Percentiles rank a stretch among this genome's conserved stretches.
Conservation (phyloP, 1,140 invertebrate genomes). For the Belonocnema kinseyi region DNA sequence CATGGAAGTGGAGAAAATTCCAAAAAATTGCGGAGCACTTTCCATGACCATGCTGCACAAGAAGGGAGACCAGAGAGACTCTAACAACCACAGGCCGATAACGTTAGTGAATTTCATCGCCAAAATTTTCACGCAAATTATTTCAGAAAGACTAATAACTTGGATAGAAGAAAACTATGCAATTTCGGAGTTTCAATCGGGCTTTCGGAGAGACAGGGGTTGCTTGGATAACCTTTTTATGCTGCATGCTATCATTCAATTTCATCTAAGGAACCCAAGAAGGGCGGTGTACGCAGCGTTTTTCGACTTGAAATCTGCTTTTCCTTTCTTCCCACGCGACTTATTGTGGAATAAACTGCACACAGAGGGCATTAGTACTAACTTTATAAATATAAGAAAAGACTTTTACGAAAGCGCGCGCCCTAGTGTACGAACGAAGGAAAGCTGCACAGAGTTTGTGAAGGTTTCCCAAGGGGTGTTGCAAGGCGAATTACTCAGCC, state of each 20-base stretch:
- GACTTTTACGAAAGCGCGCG: neutral
- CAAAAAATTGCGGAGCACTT: neutral
- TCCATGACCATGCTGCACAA: constrained; percentile 40
- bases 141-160: constrained; percentile 2
- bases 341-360: constrained; percentile 23
- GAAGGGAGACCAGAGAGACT: constrained; percentile 46
- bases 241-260: neutral
- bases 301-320: constrained; percentile 9
- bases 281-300: constrained; percentile 22
- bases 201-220: too few species aligned
- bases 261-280: neutral
- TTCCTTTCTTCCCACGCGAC: neutral
- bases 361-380: neutral
- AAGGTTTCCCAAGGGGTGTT: constrained; percentile 37
- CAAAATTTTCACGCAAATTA: constrained; percentile 48
- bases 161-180: constrained; percentile 38
- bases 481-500: constrained; percentile 45
- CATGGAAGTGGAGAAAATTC: neutral
- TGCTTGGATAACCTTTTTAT: too few species aligned
- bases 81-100: constrained; percentile 53
- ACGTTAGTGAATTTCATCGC: constrained; percentile 45
- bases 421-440: neutral
- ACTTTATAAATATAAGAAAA: constrained; percentile 3
- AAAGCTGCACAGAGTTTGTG: neutral
- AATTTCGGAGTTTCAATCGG: neutral